These are phyloP conservation scores for Smithornis capensis DNA, from an alignment of 2,113 vertebrate species.

Conservation along the genomic window DNA sequence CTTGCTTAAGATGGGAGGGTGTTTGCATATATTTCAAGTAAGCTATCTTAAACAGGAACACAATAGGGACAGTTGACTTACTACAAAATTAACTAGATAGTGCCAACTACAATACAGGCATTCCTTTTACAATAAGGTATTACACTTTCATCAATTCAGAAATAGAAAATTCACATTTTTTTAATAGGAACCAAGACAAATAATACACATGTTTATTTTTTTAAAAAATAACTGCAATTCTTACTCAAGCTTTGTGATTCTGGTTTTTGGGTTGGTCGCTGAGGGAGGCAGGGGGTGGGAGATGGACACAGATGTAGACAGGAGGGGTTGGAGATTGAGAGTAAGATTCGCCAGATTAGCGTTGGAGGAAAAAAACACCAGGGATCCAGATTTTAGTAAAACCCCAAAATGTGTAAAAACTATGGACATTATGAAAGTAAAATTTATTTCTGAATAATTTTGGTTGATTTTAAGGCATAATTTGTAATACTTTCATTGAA, in stretches of 20 bases:
- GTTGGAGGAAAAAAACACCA: rapidly evolving
- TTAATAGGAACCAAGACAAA: neutral
- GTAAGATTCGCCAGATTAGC: neutral
- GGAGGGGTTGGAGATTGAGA: neutral
- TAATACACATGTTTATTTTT: neutral
- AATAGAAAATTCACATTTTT: neutral
- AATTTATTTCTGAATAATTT: neutral
- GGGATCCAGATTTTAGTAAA: neutral
- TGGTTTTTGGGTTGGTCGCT: neutral
- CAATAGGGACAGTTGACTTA: neutral
- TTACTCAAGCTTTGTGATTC: neutral
- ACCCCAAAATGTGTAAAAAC: neutral
- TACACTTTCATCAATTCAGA: neutral
- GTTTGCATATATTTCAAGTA: neutral
- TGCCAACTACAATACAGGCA: neutral
- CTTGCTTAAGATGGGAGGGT: neutral
- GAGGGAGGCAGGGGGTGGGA: rapidly evolving
- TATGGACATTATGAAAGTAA: neutral
- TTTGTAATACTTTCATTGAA: neutral
- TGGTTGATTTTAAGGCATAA: neutral
- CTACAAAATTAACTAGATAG: neutral
- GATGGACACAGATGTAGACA: rapidly evolving
- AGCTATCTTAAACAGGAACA: neutral
- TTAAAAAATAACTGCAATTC: neutral
- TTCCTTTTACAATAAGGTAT: neutral